Evolutionary conservation across 2,113 vertebrate genomes (phyloP).

Genomic region (Salvelinus alpinus): DNA sequence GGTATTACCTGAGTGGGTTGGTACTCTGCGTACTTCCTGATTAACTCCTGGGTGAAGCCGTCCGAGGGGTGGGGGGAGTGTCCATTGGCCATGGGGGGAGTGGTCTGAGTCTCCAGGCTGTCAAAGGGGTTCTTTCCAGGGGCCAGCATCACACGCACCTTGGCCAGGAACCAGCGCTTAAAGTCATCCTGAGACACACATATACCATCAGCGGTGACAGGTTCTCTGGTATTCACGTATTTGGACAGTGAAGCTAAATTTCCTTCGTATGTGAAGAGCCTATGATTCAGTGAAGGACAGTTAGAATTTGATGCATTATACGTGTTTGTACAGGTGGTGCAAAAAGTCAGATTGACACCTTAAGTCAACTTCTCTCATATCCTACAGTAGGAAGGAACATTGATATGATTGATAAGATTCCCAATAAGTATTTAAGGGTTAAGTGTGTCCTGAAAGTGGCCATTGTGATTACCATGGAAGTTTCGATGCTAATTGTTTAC

Average conservation of each 20-base stretch:
- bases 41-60: conserved; percentile 73
- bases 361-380: no score
- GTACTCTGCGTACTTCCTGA: conserved; percentile 72
- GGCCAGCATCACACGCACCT: conserved; percentile 84
- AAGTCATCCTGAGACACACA: conserved; percentile 86
- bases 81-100: conserved; percentile 73
- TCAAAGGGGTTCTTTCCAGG: conserved; percentile 79
- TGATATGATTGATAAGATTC: no score
- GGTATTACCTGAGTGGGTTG: conserved; percentile 65
- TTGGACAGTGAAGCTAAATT: not conserved
- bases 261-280: not conserved
- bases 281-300: no score
- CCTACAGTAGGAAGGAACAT: no score
- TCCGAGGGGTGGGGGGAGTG: conserved; percentile 70
- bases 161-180: conserved; percentile 92
- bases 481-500: no score
- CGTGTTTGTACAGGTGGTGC: no score
- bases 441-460: no score
- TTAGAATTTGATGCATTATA: no score
- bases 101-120: conserved; percentile 74
- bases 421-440: no score
- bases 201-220: not conserved
- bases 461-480: no score
- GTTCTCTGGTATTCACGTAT: not conserved
- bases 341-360: no score